Conservation (phyloP, 1,140 invertebrate species). For the Pseudomyrmex cubaensis region DNA sequence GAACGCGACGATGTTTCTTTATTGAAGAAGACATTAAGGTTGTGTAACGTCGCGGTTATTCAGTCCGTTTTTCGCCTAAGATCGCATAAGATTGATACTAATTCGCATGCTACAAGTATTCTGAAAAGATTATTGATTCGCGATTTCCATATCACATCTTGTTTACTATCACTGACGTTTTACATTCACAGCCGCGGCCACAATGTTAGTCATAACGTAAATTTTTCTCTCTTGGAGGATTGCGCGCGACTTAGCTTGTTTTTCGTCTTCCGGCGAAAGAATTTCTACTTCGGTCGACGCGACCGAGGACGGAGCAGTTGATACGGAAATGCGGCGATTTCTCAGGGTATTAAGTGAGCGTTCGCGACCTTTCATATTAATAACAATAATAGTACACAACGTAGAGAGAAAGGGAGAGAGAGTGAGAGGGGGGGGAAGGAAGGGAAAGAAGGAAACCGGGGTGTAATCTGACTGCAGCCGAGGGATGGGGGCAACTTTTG, state of each 20-base stretch:
- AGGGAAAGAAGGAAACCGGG: constrained; percentile 24
- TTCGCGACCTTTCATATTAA: constrained; percentile 80
- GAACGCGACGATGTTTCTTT: constrained; percentile 77
- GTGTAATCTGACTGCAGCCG: constrained; percentile 50
- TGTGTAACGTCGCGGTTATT: not conserved
- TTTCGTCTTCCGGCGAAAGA: constrained; percentile 9
- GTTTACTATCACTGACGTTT: not conserved
- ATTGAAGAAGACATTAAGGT: constrained; percentile 80
- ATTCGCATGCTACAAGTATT: not conserved
- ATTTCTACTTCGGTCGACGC: constrained; percentile 34
- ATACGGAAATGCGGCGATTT: constrained; percentile 79
- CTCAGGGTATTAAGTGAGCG: constrained; percentile 79
- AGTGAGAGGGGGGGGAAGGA: constrained; percentile 18
- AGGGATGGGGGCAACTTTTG: constrained; percentile 75
- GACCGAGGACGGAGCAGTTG: constrained; percentile 61
- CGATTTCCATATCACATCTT: not conserved
- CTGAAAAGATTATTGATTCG: not conserved
- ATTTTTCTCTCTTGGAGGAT: constrained; percentile 18
- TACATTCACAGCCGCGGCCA: not conserved
- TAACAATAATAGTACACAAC: constrained; percentile 79
- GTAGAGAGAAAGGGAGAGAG: constrained; percentile 25
- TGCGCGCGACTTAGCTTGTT: not conserved
- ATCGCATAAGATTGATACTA: not conserved
- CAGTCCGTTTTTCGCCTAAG: not conserved
- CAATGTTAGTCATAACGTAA: not conserved